Conservation (phyloP, 2,797 vertebrate genomes). For the Diglossa cyanea region DNA sequence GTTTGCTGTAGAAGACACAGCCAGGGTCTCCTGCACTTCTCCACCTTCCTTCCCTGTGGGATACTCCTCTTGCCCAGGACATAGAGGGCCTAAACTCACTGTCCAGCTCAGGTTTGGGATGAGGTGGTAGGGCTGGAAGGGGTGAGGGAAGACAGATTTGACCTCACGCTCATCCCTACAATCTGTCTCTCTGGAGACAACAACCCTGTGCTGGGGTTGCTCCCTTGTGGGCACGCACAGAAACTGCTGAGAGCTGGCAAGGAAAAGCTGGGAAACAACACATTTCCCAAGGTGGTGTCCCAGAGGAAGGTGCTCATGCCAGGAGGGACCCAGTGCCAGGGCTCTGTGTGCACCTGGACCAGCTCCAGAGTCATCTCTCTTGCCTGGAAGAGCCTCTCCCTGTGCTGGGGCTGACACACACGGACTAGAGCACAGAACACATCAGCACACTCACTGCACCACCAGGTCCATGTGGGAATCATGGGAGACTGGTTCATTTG, state of each 20-base stretch:
- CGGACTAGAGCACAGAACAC: not conserved
- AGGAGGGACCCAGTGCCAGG: not conserved
- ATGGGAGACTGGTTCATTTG: rapidly evolving
- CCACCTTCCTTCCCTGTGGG: not conserved
- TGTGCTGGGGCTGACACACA: not conserved
- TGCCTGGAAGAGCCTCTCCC: not conserved
- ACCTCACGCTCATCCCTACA: not conserved
- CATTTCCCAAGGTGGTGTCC: not conserved
- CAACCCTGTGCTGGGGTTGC: conserved; percentile 47
- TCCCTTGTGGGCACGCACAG: conserved; percentile 32
- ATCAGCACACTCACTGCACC: not conserved
- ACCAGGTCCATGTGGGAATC: rapidly evolving
- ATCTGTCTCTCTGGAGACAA: conserved; percentile 1
- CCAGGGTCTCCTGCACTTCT: not conserved
- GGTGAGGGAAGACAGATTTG: not conserved
- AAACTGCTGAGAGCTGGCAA: conserved; percentile 9
- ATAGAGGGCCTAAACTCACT: not conserved
- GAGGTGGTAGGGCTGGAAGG: not conserved
- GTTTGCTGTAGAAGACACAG: not conserved
- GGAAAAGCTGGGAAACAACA: not conserved
- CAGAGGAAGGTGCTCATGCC: rapidly evolving
- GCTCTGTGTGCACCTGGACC: not conserved
- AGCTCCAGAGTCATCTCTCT: not conserved
- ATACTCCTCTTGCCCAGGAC: not conserved
- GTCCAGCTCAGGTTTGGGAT: not conserved